Base-by-base conservation (phyloP, 2,888 invertebrate genomes). In the Oscheius onirici region DNA sequence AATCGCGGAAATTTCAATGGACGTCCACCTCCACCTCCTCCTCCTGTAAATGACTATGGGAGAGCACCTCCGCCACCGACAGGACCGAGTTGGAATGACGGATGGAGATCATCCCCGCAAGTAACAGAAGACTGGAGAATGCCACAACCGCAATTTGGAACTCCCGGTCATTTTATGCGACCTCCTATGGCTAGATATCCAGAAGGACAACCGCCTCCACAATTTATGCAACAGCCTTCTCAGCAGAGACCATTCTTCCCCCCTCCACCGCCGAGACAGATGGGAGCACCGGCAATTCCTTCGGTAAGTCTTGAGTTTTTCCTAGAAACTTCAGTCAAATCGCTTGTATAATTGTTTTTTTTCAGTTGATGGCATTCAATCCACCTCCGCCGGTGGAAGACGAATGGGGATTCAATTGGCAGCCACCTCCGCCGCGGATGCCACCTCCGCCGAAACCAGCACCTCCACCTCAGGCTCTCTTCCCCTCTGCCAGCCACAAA, bases 391-490 rank as follows among this genome's bases (percentile, higher is more conserved):
- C 40, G 5, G n/a, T 40, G 2, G 58, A 58, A 43, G 58, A 58
- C 20, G 58, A 58, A 40, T 58, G 58, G 58, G 43, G 58, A n/a
- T 58, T 58, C 41, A 41, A 41, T 2, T 58, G 58, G 58, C n/a
- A n/a, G 41, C 58, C 58, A 1, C 58, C 58, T 11, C 58, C 58
- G 17, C 58, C 58, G 28, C 3, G 57, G 20, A 20, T 22, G 13
- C 52, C n/a, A 58, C 40, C 6, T 11, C 20, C 41, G 17, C 40
- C 10, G 13, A 43, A 43, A 10, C 17, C n/a, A 17, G 49, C 49
- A 6, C 15, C 15, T n/a, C 15, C 17, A 17, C 49, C 49, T 49
- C 49, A 49, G 17, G 49, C 49, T 22, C n/a, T 17, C 6, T 46
- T 46, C 17, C 17, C 17, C 8, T n/a, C 15, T 3, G 15, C 17